These are phyloP conservation scores for Drosophila paracracens DNA, from an alignment of 2,888 invertebrate genomes.

Conservation along the genomic window DNA sequence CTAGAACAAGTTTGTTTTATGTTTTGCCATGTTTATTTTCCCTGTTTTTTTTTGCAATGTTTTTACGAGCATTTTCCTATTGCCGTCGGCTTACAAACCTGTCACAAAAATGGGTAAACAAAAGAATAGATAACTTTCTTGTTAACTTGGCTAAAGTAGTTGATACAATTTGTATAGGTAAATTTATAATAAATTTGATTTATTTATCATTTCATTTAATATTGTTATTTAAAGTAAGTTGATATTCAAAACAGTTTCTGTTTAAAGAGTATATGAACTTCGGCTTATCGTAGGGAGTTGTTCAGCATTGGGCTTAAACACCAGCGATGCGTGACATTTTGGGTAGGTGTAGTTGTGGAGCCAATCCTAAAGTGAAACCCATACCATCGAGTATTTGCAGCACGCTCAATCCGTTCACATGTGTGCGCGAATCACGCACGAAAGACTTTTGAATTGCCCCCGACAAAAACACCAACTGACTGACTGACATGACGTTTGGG, in stretches of 20 bases:
- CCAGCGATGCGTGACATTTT: conserved; percentile 44
- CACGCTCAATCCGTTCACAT: conserved; percentile 30
- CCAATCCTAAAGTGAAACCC: conserved; percentile 5
- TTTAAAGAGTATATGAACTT: conserved; percentile 1
- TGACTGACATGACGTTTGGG: not conserved
- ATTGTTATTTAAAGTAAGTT: too few species aligned
- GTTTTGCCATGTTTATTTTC: conserved; percentile 30
- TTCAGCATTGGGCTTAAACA: conserved; percentile 24
- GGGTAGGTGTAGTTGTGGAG: not conserved
- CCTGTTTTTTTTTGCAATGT: conserved; percentile 11
- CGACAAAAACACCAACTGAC: conserved; percentile 12
- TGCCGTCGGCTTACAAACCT: conserved; percentile 29
- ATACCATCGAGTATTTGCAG: conserved; percentile 4
- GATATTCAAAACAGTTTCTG: not conserved
- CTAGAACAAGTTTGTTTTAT: conserved; percentile 62
- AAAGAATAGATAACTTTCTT: conserved; percentile 14
- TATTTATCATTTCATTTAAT: not conserved
- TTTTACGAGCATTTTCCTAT: conserved; percentile 64
- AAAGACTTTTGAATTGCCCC: conserved; percentile 61
- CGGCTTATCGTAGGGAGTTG: not conserved
- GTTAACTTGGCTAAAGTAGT: conserved; percentile 10
- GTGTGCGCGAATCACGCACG: conserved; percentile 67
- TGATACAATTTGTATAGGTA: not conserved
- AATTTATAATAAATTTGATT: not conserved
- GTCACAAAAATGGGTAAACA: conserved; percentile 36